Base-by-base conservation (phyloP, 2,113 vertebrate species). In the Caracal caracal region DNA sequence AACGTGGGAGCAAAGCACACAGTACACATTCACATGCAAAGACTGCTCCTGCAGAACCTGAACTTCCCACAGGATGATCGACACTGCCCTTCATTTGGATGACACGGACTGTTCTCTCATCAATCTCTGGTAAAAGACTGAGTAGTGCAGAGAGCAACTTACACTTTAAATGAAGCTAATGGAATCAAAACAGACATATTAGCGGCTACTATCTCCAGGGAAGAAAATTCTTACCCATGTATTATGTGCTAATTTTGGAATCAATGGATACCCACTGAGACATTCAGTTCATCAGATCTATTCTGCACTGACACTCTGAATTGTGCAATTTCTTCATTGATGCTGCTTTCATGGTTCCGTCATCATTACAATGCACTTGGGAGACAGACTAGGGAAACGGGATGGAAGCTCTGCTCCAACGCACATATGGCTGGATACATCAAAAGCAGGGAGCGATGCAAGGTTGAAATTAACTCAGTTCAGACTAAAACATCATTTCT, bases 371-470 rank as follows among this genome's bases (percentile, higher is more conserved):
- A 93, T 37, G 71, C 90, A 82, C 87, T 88, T 94, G 97, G 93
- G 96, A 96, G 83, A 81, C 20, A 96, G 93, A 51, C 59, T 82
- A 75, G 88, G 96, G 93, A 96, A 96, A 85, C 37, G 17, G 76
- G 47, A 40, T 0, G 9, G 79, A 89, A 92, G 71, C 95, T 92
- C 71, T 85, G 90, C 80, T 63, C 81, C 85, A 92, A 75, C 1
- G 5, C 66, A 82, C 95, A 95, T 96, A 92, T 92, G 93, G 95
- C 59, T 92, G 84, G 80, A 53, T 94, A 90, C 87, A 95, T 96
- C 97, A 95, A 95, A 96, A 73, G 96, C 95, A 97, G 86, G 89
- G 94, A 98, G 83, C 93, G 94, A 81, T 90, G 95, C 65, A 51
- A 86, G 71, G 70, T 35, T 93, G 95, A 93, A 97, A 96, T 97